Evolutionary conservation across 1,140 invertebrate species (phyloP).

Genomic region (Leucophenga varia): DNA sequence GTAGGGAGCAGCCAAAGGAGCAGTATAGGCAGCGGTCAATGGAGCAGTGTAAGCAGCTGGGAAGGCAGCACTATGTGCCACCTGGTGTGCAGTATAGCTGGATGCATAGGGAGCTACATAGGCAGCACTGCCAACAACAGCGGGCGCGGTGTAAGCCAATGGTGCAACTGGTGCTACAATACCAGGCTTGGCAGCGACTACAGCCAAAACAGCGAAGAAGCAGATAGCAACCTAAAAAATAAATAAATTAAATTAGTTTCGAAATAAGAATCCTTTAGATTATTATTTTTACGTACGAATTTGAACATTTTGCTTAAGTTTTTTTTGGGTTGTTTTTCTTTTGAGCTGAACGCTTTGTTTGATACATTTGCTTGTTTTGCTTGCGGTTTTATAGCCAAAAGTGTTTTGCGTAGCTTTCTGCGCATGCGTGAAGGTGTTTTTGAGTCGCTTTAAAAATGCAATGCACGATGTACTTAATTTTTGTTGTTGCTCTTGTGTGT

Average conservation of each 20-base stretch:
- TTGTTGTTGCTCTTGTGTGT: too few relatives aligned
- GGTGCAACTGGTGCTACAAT: constrained; percentile 16
- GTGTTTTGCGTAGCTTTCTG: too few relatives aligned
- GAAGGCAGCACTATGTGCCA: constrained; percentile 38
- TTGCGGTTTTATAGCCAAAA: too few relatives aligned
- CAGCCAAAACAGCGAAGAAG: constrained; percentile 45
- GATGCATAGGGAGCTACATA: constrained; percentile 58
- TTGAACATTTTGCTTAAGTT: constrained; percentile 42
- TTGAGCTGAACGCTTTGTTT: too few relatives aligned
- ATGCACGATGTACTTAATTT: too few relatives aligned
- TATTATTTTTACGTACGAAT: constrained; percentile 34
- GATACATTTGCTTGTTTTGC: too few relatives aligned
- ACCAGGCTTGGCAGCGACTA: constrained; percentile 39
- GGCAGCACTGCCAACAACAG: constrained; percentile 44
- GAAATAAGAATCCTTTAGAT: constrained; percentile 3
- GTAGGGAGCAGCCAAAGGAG: constrained; percentile 31
- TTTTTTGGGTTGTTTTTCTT: constrained; percentile 21
- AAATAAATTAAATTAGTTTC: not conserved
- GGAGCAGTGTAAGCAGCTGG: constrained; percentile 39
- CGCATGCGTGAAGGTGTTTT: too few relatives aligned
- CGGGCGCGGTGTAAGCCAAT: constrained; percentile 44
- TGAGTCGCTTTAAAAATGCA: too few relatives aligned
- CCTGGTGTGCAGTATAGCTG: constrained; percentile 31
- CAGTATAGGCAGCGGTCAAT: constrained; percentile 46
- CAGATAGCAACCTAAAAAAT: constrained; percentile 38